phyloP scores from a whole-genome alignment of 2,113 vertebrate genomes.

The Sprattus sprattus region DNA sequence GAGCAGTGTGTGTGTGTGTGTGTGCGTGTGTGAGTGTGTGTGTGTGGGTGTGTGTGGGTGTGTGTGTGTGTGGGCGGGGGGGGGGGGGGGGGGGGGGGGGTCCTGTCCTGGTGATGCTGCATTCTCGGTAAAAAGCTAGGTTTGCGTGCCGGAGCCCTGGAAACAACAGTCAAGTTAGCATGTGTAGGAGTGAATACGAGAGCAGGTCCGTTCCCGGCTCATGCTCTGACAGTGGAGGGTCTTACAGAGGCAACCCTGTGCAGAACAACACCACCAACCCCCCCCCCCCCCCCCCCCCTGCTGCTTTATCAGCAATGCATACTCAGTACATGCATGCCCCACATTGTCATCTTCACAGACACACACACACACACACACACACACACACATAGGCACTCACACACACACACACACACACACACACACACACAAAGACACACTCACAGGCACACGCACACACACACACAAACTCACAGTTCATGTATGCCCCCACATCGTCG shows the following conservation, averaged over 20 bases:
- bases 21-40: no score
- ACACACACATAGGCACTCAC: background rate
- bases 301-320: background rate
- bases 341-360: background rate
- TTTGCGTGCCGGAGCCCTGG: slow-evolving; percentile 10
- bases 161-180: background rate
- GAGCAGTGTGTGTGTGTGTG: background rate
- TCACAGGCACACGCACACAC: no score
- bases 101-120: background rate
- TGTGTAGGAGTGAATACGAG: slow-evolving; percentile 24
- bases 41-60: no score
- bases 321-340: background rate
- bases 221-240: background rate
- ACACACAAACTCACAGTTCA: background rate
- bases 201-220: background rate
- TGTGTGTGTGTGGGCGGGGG: background rate
- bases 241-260: background rate
- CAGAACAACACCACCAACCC: background rate
- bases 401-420: background rate
- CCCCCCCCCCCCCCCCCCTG: background rate
- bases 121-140: background rate
- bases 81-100: background rate
- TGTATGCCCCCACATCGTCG: background rate
- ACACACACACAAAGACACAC: no score
- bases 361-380: background rate